Base-by-base conservation (phyloP, 2,797 vertebrate genomes). In the Gobionotothen gibberifrons region DNA sequence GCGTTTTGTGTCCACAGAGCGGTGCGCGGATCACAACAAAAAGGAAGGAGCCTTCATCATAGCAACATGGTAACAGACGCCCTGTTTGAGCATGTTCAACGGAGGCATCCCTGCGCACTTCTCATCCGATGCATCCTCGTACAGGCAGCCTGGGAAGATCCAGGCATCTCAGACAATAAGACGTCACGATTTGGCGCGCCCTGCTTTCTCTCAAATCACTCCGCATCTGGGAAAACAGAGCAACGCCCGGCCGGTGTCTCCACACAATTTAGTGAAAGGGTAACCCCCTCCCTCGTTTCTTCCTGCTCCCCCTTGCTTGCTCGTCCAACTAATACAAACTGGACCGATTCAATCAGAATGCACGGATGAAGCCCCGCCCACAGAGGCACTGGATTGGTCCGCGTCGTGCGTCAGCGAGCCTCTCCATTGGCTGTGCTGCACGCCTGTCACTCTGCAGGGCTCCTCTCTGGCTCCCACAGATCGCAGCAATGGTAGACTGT, bases 301-400 rank as follows among this genome's bases (percentile, higher is more conserved):
- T 36, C 32, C 32, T 36, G 32, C 32, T 69, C 13, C 10, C 52
- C 67, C 65, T 39, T 58, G 81, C 72, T 69, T 80, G 79, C 79
- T 89, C 72, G 59, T 85, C 72, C 73, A 89, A 91, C 86, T 89
- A 89, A 91, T 78, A 87, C 84, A 81, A 86, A 89, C 90, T 70
- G 86, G 79, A 82, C 78, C 58, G 90, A 89, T 88, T 92, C 85
- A 91, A 91, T 90, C 84, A 78, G 74, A 85, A 74, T 72, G 79
- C 78, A 49, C 17, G 58, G 8, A 9, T 8, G 13, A 65, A 68
- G 77, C 3, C 81, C 92, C 91, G 84, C 93, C 94, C 51, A 16
- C 69, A 4, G 15, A 22, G 29, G 13, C 15, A 8, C 15, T 1
- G 1, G 0, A 93, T 95, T 93, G 93, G 92, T 15, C 11, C 14